Conservation (phyloP, 2,113 vertebrate genomes). For the Tapirus terrestris region DNA sequence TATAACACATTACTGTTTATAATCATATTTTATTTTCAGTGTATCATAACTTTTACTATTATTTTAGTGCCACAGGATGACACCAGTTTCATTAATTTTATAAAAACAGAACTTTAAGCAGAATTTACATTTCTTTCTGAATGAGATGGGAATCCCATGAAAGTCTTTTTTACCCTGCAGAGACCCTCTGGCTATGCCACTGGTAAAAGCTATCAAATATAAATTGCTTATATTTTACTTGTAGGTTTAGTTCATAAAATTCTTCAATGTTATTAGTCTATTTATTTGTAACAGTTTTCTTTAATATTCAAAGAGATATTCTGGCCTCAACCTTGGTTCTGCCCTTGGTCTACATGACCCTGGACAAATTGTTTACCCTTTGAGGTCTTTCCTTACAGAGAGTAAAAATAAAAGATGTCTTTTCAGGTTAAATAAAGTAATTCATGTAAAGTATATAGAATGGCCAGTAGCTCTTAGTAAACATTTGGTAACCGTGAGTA, state of each 20-base stretch:
- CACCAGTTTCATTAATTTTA: not conserved
- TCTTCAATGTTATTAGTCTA: not conserved
- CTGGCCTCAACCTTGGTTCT: not conserved
- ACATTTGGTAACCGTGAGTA: not conserved
- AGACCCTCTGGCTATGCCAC: not conserved
- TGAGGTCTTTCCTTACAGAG: not conserved
- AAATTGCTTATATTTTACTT: not conserved
- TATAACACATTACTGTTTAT: not conserved
- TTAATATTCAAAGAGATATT: not conserved
- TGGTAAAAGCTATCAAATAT: not conserved
- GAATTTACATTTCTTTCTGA: not conserved
- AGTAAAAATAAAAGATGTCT: not conserved
- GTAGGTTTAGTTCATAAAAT: not conserved
- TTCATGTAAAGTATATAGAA: not conserved
- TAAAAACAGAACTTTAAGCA: not conserved
- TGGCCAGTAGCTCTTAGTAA: accelerated
- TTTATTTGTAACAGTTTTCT: not conserved
- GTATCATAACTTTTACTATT: not conserved
- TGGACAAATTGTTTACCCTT: not conserved
- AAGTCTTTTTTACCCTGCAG: not conserved
- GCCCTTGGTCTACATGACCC: not conserved
- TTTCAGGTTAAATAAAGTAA: not conserved
- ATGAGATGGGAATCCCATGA: not conserved
- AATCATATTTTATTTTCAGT: not conserved
- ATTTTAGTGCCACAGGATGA: not conserved